These are phyloP conservation scores for Notothenia rossii DNA, from an alignment of 2,113 vertebrate species.

Conservation along the genomic window DNA sequence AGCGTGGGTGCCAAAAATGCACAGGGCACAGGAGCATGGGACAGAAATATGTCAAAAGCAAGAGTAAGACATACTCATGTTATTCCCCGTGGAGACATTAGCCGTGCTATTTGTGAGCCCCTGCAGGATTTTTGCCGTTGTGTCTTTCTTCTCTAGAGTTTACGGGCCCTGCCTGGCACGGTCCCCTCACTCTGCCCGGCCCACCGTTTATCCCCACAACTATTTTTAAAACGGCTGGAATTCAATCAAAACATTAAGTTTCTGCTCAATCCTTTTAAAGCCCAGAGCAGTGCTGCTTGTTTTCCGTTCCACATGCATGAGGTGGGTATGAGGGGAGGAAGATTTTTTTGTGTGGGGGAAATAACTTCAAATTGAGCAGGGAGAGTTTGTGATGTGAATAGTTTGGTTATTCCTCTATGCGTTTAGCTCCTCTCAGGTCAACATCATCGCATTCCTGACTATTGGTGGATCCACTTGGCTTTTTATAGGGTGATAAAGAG, in stretches of 20 bases:
- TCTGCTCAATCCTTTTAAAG: slow-evolving; percentile 78
- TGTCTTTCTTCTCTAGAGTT: slow-evolving; percentile 64
- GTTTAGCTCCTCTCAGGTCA: slow-evolving; percentile 44
- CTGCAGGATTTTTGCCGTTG: slow-evolving; percentile 66
- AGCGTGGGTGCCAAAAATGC: slow-evolving; percentile 55
- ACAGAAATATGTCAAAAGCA: slow-evolving; percentile 71
- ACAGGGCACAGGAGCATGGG: slow-evolving; percentile 68
- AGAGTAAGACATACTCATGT: slow-evolving; percentile 55
- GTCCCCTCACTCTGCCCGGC: slow-evolving; percentile 55
- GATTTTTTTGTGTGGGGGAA: neutral
- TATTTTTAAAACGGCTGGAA: slow-evolving; percentile 83
- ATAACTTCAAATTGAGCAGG: slow-evolving; percentile 25
- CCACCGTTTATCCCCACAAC: slow-evolving; percentile 74
- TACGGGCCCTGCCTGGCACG: slow-evolving; percentile 66
- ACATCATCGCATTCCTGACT: slow-evolving; percentile 58
- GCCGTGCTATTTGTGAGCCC: slow-evolving; percentile 65
- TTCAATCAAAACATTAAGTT: slow-evolving; percentile 82
- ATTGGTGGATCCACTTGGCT: slow-evolving; percentile 61
- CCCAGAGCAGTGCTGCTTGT: slow-evolving; percentile 62
- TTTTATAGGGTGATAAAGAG: slow-evolving; percentile 68
- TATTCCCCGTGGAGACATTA: slow-evolving; percentile 61
- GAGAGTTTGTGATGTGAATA: slow-evolving; percentile 21
- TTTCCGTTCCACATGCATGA: slow-evolving; percentile 73
- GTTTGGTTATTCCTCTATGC: slow-evolving; percentile 35
- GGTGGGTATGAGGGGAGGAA: slow-evolving; percentile 27